Base-by-base conservation (phyloP, 2,888 invertebrate genomes). In the Amiota minor region DNA sequence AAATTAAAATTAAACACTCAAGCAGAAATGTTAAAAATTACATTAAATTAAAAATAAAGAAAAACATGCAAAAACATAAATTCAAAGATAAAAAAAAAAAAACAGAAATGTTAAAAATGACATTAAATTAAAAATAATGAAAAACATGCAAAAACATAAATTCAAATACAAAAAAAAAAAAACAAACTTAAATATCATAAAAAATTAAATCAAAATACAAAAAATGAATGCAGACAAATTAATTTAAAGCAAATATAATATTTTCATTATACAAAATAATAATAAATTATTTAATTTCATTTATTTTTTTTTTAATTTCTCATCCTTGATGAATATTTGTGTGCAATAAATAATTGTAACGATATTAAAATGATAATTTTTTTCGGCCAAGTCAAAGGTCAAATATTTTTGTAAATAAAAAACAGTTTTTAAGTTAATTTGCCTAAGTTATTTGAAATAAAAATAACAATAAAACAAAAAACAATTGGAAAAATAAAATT, bases 111-210 rank as follows among this genome's bases (percentile, higher is more conserved):
- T 72, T 74, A 56, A 65, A 70, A 73, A 74, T 73, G 74, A 79
- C 64, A 75, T 61, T 74, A 78, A 75, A 59, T 78, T 76, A 78
- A 76, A 77, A 56, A 75, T 82, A 82, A 77, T 45, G 55, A 10
- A 47, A 77, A 14, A 18, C 47, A 35, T 20, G 46, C 35, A 35
- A 35, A 35, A 35, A 35, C 35, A 35, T 35, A 35, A 35, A 35
- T 35, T 6, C 35, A 35, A 50, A 35, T 18, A 47, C 47, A 23
- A 53, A 35, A 35, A 18, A 0, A 16, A 49, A 3, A 71, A 71
- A 71, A 62, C 10, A 14, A 71, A 70, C 9, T 9, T 56, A 53
- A 56, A 14, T 6, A 65, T 65, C n/a, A 65, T 12, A 55, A 55
- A 20, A 70, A 70, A 70, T 4, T 3, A 70, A 35, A 70, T 1